These are phyloP conservation scores for Procavia capensis DNA, from an alignment of 2,113 vertebrate species.

Conservation along the genomic window DNA sequence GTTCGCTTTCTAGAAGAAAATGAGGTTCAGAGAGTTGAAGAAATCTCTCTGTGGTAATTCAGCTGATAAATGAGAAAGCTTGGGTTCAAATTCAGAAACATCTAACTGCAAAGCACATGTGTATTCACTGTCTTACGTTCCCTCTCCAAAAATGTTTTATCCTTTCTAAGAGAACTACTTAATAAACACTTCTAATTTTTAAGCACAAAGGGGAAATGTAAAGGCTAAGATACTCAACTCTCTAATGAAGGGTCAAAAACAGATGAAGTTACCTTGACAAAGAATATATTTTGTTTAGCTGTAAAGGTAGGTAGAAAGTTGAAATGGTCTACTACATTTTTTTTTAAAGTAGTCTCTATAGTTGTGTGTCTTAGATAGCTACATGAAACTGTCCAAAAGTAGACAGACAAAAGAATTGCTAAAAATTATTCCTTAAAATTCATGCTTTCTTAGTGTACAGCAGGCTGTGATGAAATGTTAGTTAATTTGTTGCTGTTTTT, in stretches of 20 bases:
- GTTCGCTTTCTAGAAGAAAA: constrained; percentile 6
- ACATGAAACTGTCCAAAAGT: not conserved
- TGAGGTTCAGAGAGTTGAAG: not conserved
- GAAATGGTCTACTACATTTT: not conserved
- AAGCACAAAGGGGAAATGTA: not conserved
- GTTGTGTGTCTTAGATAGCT: not conserved
- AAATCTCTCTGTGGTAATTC: not conserved
- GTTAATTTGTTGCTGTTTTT: not conserved
- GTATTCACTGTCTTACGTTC: not conserved
- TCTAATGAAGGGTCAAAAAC: not conserved
- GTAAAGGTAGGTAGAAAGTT: not conserved
- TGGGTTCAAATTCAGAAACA: not conserved
- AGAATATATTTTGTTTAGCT: not conserved
- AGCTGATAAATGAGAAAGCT: not conserved
- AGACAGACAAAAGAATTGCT: not conserved
- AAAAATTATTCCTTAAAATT: constrained; percentile 22
- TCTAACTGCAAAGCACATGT: not conserved
- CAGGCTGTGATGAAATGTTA: not conserved
- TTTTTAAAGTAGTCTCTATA: not conserved
- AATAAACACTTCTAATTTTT: constrained; percentile 10
- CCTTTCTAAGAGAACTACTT: not conserved
- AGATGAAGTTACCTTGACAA: not conserved
- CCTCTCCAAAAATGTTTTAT: not conserved
- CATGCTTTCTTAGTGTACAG: not conserved
- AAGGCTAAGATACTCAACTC: not conserved